These are phyloP conservation scores for Leiothrix lutea DNA, from an alignment of 2,113 vertebrate genomes.

Conservation along the genomic window DNA sequence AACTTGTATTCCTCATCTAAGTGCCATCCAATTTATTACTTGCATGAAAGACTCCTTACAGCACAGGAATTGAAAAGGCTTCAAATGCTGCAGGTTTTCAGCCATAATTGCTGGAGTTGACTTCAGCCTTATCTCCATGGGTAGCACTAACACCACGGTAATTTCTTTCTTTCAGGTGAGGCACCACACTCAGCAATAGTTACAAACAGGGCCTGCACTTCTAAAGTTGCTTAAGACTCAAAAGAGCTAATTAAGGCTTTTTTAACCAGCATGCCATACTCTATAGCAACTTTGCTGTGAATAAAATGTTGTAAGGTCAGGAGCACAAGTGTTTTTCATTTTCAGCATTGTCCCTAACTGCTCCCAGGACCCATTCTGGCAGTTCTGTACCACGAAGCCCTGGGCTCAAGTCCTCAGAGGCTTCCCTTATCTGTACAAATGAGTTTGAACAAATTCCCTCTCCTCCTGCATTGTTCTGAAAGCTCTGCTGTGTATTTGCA, in stretches of 20 bases:
- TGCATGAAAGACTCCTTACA: background rate
- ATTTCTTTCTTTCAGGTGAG: background rate
- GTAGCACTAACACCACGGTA: background rate
- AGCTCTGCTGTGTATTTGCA: background rate
- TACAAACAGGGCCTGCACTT: background rate
- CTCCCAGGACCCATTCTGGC: background rate
- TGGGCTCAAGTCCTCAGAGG: background rate
- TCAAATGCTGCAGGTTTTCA: background rate
- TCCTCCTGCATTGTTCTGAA: background rate
- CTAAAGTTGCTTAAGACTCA: background rate
- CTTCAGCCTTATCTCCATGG: background rate
- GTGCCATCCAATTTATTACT: background rate
- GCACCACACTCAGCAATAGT: rapidly evolving
- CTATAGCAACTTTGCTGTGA: background rate
- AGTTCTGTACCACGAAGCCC: background rate
- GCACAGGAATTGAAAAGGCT: background rate
- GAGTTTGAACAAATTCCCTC: background rate
- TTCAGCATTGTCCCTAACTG: background rate
- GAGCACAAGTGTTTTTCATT: background rate
- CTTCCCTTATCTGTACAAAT: background rate
- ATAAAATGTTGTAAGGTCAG: background rate
- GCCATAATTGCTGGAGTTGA: background rate
- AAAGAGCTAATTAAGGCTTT: background rate
- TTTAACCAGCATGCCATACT: background rate
- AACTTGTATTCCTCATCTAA: background rate